phyloP scores from a whole-genome alignment of 2,888 invertebrate species.

The Margaritifera margaritifera region DNA sequence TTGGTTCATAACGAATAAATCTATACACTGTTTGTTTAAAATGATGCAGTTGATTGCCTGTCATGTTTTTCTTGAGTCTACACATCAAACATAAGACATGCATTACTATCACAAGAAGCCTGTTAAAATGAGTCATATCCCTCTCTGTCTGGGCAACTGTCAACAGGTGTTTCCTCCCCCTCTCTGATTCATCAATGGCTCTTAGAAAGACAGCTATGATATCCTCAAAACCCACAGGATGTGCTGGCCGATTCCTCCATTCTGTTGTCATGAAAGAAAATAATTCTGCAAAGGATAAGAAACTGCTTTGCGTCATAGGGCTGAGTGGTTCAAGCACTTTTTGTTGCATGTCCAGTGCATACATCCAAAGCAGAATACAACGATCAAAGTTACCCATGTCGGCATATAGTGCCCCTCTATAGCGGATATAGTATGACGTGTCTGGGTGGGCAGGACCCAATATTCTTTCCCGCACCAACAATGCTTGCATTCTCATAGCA shows the following conservation, averaged over 20 bases:
- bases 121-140: conserved; percentile 85
- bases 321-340: conserved; percentile 92
- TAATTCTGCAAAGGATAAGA: conserved; percentile 95
- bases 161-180: conserved; percentile 72
- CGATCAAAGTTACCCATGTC: conserved; percentile 89
- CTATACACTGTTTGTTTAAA: conserved; percentile 83
- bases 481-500: conserved; percentile 91
- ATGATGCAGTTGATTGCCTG: conserved; percentile 69
- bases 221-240: conserved; percentile 85
- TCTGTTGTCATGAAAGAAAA: conserved; percentile 90
- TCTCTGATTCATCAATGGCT: conserved; percentile 78
- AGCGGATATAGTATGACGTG: conserved; percentile 96
- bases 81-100: conserved; percentile 76
- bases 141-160: conserved; percentile 69
- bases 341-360: conserved; percentile 96
- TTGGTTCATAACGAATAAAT: conserved; percentile 82
- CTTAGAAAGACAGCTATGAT: conserved; percentile 87
- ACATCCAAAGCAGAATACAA: conserved; percentile 96
- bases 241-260: conserved; percentile 76
- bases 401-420: conserved; percentile 93
- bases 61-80: conserved; percentile 69
- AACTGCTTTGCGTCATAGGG: conserved; percentile 94
- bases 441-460: conserved; percentile 94
- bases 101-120: conserved; percentile 88
- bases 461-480: conserved; percentile 93